Evolutionary conservation across 1,140 invertebrate species (phyloP).

Genomic region (Bombus ignitus): DNA sequence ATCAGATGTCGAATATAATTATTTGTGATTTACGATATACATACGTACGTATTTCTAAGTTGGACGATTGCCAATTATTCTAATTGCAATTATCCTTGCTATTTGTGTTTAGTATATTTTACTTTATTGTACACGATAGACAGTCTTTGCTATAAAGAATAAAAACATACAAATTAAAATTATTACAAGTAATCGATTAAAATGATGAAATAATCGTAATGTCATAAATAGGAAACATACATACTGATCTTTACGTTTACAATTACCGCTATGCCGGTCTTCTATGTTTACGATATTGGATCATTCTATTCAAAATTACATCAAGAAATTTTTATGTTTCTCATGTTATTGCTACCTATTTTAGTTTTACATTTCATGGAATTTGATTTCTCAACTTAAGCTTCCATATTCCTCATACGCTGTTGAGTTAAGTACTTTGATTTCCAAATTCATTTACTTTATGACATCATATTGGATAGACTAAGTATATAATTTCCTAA

Average conservation of each 20-base stretch:
- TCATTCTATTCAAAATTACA: background rate
- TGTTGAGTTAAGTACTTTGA: background rate
- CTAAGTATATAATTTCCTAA: background rate
- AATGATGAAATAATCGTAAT: background rate
- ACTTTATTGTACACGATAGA: background rate
- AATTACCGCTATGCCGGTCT: background rate
- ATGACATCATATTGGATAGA: constrained; percentile 9
- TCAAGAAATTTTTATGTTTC: background rate
- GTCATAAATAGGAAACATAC: background rate
- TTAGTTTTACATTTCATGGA: background rate
- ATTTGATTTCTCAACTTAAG: background rate
- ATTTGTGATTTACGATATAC: background rate
- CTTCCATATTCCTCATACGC: too few species aligned
- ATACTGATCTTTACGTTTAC: background rate
- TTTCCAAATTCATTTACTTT: constrained; percentile 19
- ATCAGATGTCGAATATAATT: constrained; percentile 13
- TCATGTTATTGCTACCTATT: background rate
- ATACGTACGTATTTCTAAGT: background rate
- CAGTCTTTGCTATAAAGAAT: background rate
- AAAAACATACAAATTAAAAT: background rate
- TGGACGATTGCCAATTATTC: constrained; percentile 34
- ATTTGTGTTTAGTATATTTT: background rate
- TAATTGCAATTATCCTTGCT: constrained; percentile 5
- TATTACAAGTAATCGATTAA: background rate
- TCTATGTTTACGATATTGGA: background rate